phyloP scores from a whole-genome alignment of 2,888 invertebrate species.

The Petrophora chlorosata region DNA sequence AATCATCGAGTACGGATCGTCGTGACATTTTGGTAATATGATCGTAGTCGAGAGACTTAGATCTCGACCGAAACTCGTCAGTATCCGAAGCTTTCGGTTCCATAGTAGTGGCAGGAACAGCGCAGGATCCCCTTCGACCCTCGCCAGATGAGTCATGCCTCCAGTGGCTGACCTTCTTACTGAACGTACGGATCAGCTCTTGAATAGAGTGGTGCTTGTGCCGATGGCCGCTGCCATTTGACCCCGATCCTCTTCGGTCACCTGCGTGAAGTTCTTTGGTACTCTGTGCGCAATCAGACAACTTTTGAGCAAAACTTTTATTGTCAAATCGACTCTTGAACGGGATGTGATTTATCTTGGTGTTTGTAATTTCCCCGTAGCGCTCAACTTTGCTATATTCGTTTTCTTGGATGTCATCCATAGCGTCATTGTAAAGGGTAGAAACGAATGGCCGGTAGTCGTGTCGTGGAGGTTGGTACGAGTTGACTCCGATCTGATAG shows the following conservation, averaged over 20 bases:
- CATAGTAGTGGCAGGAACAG: slow-evolving; percentile 73
- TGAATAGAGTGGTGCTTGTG: slow-evolving; percentile 89
- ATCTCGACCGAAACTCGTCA: slow-evolving; percentile 89
- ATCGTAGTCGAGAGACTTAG: slow-evolving; percentile 89
- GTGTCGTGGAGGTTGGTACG: slow-evolving; percentile 59
- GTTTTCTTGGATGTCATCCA: slow-evolving; percentile 80
- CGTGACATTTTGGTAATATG: slow-evolving; percentile 64
- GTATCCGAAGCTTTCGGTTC: slow-evolving; percentile 69
- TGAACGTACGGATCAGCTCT: slow-evolving; percentile 89
- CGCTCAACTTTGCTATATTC: slow-evolving; percentile 77
- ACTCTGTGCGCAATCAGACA: slow-evolving; percentile 56
- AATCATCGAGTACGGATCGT: slow-evolving; percentile 86
- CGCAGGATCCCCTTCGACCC: slow-evolving; percentile 71
- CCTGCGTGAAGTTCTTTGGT: slow-evolving; percentile 47
- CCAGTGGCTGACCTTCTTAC: slow-evolving; percentile 90
- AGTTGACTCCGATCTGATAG: slow-evolving; percentile 55
- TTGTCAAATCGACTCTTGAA: slow-evolving; percentile 66
- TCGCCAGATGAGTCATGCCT: slow-evolving; percentile 82
- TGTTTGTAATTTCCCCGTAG: slow-evolving; percentile 75
- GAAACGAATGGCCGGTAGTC: slow-evolving; percentile 77
- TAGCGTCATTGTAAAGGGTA: slow-evolving; percentile 70
- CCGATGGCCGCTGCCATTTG: slow-evolving; percentile 59
- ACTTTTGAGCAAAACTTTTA: slow-evolving; percentile 73
- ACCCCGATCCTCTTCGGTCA: slow-evolving; percentile 69
- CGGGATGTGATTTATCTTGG: slow-evolving; percentile 58